Evolutionary conservation across 2,797 vertebrate species (phyloP).

Genomic region (Prunella strophiata): DNA sequence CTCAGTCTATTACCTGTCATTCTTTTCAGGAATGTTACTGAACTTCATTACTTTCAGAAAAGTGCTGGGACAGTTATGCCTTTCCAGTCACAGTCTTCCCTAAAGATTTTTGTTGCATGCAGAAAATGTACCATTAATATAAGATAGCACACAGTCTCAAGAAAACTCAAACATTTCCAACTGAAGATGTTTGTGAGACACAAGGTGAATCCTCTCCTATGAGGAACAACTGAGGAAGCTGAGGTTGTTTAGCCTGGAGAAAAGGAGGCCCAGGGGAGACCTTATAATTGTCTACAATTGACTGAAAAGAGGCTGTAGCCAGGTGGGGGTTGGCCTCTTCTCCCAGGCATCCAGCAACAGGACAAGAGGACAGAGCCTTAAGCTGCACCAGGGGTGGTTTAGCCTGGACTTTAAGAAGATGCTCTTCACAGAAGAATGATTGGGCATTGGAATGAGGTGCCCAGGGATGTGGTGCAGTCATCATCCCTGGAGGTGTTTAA

Average conservation of each 20-base stretch:
- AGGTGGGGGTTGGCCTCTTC: accelerated
- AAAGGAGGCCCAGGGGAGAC: background rate
- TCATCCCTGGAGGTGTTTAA: too few relatives aligned
- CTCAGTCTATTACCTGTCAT: background rate
- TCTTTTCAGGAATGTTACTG: background rate
- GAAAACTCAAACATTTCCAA: background rate
- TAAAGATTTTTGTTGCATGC: background rate
- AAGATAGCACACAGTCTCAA: background rate
- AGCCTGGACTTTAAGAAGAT: background rate
- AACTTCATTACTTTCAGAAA: background rate
- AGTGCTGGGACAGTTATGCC: background rate
- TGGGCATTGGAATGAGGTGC: background rate
- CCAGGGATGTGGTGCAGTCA: background rate
- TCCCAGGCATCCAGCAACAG: background rate
- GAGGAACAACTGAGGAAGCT: background rate
- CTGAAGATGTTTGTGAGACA: background rate
- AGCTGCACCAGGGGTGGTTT: background rate
- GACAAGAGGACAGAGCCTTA: background rate
- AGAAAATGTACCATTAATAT: background rate
- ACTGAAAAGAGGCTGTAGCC: background rate
- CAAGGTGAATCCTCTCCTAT: background rate
- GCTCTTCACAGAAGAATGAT: background rate
- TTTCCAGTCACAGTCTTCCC: background rate
- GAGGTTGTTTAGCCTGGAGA: background rate
- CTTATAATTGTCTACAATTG: background rate